Evolutionary conservation across 1,140 invertebrate genomes (phyloP).

Genomic region (Rhynchophorus ferrugineus): DNA sequence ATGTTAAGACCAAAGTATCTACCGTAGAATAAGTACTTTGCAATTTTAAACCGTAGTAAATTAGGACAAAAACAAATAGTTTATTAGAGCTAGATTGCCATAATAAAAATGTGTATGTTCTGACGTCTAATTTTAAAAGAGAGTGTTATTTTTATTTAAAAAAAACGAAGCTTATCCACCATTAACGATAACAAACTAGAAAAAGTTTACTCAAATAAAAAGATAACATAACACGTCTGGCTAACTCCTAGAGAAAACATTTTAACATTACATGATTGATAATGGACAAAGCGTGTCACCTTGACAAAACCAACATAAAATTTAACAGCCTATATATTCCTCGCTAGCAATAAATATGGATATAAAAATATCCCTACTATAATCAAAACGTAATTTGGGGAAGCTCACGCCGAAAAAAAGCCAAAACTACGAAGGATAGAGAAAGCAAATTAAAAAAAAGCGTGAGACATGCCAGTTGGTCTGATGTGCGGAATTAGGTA

Average conservation of each 20-base stretch:
- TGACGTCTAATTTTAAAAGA: no score
- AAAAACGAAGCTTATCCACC: no score
- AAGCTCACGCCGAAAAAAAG: no score
- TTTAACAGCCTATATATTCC: not conserved
- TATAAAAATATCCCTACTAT: not conserved
- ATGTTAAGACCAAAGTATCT: no score
- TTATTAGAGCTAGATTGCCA: no score
- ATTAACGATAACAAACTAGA: conserved; percentile 1
- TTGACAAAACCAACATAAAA: not conserved
- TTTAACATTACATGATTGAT: conserved; percentile 1
- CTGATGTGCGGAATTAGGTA: no score
- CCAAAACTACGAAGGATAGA: not conserved
- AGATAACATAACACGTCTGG: not conserved
- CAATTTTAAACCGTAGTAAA: no score
- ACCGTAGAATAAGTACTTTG: no score
- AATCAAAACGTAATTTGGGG: not conserved
- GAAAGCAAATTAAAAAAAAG: not conserved
- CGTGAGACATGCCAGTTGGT: not conserved
- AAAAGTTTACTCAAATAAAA: not conserved
- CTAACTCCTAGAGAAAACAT: no score
- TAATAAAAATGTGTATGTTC: no score
- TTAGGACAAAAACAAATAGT: no score
- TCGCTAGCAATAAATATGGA: not conserved
- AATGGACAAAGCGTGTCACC: not conserved
- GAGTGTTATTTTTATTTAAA: no score